Evolutionary conservation across 2,888 invertebrate genomes (phyloP).

Genomic region (Drosophila pseudotalamancana): DNA sequence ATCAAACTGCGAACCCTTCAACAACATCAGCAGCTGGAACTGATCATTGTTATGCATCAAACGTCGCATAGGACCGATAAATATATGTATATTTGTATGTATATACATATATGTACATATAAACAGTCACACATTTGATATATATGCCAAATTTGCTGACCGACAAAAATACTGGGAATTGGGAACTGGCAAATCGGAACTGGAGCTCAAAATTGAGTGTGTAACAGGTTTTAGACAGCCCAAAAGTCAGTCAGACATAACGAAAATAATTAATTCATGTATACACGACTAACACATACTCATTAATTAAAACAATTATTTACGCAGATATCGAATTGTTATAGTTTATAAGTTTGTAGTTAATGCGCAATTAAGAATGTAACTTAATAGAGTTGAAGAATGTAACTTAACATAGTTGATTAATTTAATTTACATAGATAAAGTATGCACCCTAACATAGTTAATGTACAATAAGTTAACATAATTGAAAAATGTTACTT

Average conservation of each 20-base stretch:
- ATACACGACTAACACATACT: constrained; percentile 10
- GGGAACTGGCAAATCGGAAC: neutral
- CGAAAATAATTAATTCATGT: neutral
- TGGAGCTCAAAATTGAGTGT: constrained; percentile 13
- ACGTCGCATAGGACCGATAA: constrained; percentile 39
- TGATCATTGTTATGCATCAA: constrained; percentile 44
- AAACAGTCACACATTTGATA: too few species aligned
- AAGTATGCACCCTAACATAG: too few species aligned
- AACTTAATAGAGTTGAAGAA: neutral
- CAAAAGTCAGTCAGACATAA: constrained; percentile 4
- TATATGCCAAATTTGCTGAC: constrained; percentile 13
- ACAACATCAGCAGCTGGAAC: constrained; percentile 41
- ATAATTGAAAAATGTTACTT: neutral
- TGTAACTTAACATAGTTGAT: neutral
- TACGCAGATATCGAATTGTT: neutral
- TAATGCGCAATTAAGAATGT: neutral
- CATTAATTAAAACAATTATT: neutral
- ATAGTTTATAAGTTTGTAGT: too few species aligned
- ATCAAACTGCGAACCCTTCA: constrained; percentile 45
- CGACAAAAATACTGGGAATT: constrained; percentile 3
- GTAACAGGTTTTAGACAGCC: constrained; percentile 43
- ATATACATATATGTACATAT: neutral
- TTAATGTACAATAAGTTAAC: neutral
- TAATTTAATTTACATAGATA: too few species aligned
- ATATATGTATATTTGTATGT: neutral